Percentiles rank a stretch among this genome's conserved stretches.
phyloP scores from a whole-genome alignment of 2,888 invertebrate species.

The Tineola bisselliella region DNA sequence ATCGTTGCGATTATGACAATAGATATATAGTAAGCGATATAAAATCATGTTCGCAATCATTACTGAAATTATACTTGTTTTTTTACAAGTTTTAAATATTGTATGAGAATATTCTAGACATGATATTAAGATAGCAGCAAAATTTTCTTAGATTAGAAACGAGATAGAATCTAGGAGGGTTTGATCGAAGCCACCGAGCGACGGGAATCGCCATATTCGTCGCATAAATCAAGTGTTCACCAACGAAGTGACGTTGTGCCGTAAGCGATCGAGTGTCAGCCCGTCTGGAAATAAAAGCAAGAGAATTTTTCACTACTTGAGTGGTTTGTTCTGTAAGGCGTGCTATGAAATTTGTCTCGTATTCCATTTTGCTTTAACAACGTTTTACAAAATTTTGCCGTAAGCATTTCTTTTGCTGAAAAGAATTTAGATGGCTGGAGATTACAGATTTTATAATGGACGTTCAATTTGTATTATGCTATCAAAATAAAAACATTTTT shows the following conservation, averaged over 20 bases:
- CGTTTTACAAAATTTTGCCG: slow-evolving; percentile 1
- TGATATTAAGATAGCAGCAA: not conserved
- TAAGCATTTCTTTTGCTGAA: not conserved
- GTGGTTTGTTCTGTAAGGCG: slow-evolving; percentile 54
- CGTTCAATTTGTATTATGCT: no score
- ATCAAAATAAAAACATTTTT: no score
- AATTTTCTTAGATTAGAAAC: not conserved
- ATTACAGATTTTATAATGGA: no score
- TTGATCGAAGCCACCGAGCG: slow-evolving; percentile 31
- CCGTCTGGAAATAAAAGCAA: slow-evolving; percentile 60
- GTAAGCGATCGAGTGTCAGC: slow-evolving; percentile 65
- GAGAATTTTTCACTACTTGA: slow-evolving; percentile 56
- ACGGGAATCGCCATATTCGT: slow-evolving; percentile 62
- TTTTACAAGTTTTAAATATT: no score
- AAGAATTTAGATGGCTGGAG: no score
- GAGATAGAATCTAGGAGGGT: not conserved
- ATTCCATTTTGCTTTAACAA: slow-evolving; percentile 20
- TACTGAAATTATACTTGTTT: no score
- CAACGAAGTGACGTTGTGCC: slow-evolving; percentile 22
- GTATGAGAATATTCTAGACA: not conserved
- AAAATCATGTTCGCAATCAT: no score
- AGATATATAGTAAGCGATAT: no score
- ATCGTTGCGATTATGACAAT: no score
- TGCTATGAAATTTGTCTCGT: slow-evolving; percentile 55
- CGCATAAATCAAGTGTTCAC: slow-evolving; percentile 58